Conservation (phyloP, 2,113 vertebrate genomes). For the Vicugna pacos region DNA sequence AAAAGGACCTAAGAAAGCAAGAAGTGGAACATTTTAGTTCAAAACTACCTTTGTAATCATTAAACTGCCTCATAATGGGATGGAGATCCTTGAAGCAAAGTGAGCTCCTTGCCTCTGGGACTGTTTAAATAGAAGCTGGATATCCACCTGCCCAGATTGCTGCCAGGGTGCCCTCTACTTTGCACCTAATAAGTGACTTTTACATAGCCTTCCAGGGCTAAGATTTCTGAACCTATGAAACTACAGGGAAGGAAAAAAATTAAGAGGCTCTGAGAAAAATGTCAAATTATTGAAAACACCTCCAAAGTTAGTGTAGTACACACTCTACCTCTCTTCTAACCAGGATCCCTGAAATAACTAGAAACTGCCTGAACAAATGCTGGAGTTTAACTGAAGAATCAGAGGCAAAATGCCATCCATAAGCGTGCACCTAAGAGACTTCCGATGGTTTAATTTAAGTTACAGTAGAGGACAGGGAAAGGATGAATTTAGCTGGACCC, state of each 20-base stretch:
- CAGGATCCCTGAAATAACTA: background rate
- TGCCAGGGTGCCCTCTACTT: background rate
- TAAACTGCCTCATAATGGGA: background rate
- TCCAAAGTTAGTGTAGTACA: background rate
- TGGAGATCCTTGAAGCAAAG: background rate
- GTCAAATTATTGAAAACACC: background rate
- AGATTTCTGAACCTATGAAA: background rate
- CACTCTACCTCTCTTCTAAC: background rate
- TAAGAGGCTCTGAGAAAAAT: background rate
- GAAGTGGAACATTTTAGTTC: background rate
- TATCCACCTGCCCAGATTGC: background rate
- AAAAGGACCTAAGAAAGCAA: background rate
- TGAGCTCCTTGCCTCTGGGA: background rate
- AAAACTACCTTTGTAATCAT: background rate
- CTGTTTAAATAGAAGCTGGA: background rate
- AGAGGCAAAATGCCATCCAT: background rate
- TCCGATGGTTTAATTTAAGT: conserved; percentile 1
- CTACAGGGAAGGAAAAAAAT: background rate
- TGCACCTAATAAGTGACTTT: background rate
- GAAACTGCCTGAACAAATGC: background rate
- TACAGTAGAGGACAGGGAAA: background rate
- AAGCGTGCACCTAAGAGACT: background rate
- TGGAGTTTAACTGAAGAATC: background rate
- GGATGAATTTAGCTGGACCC: background rate
- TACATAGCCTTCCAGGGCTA: background rate